Percentiles rank a stretch among this genome's conserved stretches.
Evolutionary conservation across 2,888 invertebrate genomes (phyloP).

Genomic region (Lordiphosa andalusiaca): DNA sequence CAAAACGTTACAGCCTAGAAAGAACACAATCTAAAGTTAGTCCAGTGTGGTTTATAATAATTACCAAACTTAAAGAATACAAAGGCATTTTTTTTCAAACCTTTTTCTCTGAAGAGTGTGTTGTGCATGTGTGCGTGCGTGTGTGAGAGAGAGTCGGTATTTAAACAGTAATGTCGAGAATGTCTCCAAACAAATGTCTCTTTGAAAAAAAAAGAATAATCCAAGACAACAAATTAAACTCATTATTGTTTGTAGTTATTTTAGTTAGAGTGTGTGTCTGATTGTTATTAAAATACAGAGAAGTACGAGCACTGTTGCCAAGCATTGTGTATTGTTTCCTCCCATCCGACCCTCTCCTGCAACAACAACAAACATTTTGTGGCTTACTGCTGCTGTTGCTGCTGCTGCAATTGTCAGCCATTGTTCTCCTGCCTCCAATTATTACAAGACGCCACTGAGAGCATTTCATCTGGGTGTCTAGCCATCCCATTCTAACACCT

Average conservation of each 20-base stretch:
- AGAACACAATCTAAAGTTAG: neutral
- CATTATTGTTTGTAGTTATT: slow-evolving; percentile 9
- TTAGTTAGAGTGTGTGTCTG: slow-evolving; percentile 25
- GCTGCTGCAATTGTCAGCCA: slow-evolving; percentile 52
- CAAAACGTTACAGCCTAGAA: slow-evolving; percentile 7
- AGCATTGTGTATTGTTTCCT: slow-evolving; percentile 30
- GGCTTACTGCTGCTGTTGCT: slow-evolving; percentile 20
- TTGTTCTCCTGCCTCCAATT: slow-evolving; percentile 54
- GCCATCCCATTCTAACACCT: slow-evolving; percentile 18
- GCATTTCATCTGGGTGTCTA: slow-evolving; percentile 11
- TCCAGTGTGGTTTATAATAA: slow-evolving; percentile 12
- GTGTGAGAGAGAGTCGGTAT: slow-evolving; percentile 26
- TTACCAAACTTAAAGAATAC: slow-evolving; percentile 4
- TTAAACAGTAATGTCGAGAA: slow-evolving; percentile 27
- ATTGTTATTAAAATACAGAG: slow-evolving; percentile 31
- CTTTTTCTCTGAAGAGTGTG: slow-evolving; percentile 4
- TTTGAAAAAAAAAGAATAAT: slow-evolving; percentile 32
- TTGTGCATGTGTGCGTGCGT: slow-evolving; percentile 8
- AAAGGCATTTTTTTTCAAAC: slow-evolving; percentile 15
- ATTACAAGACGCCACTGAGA: slow-evolving; percentile 63
- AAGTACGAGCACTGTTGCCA: slow-evolving; percentile 30
- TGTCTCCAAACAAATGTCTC: slow-evolving; percentile 5
- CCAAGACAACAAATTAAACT: slow-evolving; percentile 21
- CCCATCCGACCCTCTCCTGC: neutral
- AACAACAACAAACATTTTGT: slow-evolving; percentile 14